Conservation (phyloP, 2,113 vertebrate genomes). For the Myrmecobius fasciatus region DNA sequence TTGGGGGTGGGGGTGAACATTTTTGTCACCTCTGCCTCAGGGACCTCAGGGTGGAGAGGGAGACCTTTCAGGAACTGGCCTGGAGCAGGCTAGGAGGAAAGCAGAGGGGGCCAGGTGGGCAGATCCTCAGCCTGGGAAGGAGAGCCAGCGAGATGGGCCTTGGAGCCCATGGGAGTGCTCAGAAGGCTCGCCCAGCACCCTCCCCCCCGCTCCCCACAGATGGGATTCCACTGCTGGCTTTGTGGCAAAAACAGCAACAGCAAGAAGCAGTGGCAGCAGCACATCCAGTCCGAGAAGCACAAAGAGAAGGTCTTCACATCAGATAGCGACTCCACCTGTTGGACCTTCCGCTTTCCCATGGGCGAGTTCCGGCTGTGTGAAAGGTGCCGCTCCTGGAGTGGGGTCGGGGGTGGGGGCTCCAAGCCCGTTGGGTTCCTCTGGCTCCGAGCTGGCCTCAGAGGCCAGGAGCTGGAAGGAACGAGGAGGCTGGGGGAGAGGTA, state of each 20-base stretch:
- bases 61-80: not conserved
- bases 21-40: not conserved
- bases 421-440: not conserved
- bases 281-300: constrained; percentile 95
- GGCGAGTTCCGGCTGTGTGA: constrained; percentile 89
- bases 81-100: not conserved
- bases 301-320: constrained; percentile 96
- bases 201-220: constrained; percentile 78
- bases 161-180: not conserved
- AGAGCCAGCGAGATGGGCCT: not conserved
- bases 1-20: not conserved
- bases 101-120: not conserved
- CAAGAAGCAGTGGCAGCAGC: constrained; percentile 97
- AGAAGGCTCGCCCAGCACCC: not conserved
- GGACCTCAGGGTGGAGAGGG: not conserved
- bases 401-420: not conserved
- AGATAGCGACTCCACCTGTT: constrained; percentile 91
- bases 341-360: constrained; percentile 95
- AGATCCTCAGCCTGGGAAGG: not conserved
- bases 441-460: not conserved
- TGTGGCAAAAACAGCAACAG: constrained; percentile 97
- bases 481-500: not conserved
- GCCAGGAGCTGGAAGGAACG: not conserved
- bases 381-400: constrained; percentile 77
- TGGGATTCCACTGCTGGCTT: constrained; percentile 93